Evolutionary conservation across 1,140 invertebrate genomes (phyloP).

Genomic region (Paraescarpia echinospica): DNA sequence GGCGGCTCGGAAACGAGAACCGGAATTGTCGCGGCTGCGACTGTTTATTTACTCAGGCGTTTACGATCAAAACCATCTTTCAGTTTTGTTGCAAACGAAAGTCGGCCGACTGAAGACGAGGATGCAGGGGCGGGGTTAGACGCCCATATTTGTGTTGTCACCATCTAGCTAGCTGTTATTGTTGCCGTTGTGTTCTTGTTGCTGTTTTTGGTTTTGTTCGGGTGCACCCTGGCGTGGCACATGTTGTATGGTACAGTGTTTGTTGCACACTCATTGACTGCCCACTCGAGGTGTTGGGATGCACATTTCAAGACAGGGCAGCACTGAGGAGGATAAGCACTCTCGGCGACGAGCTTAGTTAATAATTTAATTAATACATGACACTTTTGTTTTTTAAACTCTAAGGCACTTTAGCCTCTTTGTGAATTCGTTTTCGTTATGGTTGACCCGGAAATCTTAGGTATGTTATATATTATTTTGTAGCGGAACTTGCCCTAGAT

Average conservation of each 20-base stretch:
- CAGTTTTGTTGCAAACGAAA: background rate
- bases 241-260: background rate
- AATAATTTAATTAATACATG: too few relatives aligned
- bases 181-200: background rate
- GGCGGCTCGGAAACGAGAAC: background rate
- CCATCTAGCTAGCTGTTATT: background rate
- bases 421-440: too few relatives aligned
- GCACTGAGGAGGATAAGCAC: background rate
- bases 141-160: background rate
- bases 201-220: background rate
- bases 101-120: background rate
- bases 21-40: background rate
- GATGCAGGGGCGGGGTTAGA: background rate
- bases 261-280: background rate
- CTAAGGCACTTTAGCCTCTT: too few relatives aligned
- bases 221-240: background rate
- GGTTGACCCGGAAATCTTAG: too few relatives aligned
- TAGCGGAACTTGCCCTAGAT: too few relatives aligned
- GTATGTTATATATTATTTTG: too few relatives aligned
- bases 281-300: background rate
- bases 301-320: background rate
- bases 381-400: too few relatives aligned
- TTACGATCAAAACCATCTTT: background rate
- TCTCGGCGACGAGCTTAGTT: too few relatives aligned
- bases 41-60: background rate